Conservation (phyloP, 2,797 vertebrate genomes). For the Alosa sapidissima region DNA sequence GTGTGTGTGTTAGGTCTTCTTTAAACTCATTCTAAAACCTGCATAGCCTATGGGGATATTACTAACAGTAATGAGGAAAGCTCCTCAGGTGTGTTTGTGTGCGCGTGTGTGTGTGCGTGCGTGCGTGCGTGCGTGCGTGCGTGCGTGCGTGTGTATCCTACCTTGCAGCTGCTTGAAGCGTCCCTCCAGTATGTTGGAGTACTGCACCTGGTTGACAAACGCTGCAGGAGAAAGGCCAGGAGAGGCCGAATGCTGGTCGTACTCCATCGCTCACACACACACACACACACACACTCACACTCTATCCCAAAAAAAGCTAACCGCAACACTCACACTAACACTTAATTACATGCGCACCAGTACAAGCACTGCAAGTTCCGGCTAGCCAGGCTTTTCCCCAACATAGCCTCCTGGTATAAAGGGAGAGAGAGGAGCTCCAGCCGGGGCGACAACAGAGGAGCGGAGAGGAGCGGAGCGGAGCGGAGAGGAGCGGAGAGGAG, state of each 20-base stretch:
- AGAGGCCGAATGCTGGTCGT: slow-evolving; percentile 71
- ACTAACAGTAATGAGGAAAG: not conserved
- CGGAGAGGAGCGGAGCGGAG: too few species aligned
- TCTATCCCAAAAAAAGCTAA: slow-evolving; percentile 1
- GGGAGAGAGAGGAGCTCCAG: not conserved
- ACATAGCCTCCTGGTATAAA: not conserved
- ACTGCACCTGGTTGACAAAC: slow-evolving; percentile 88
- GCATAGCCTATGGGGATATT: not conserved
- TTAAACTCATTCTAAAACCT: not conserved
- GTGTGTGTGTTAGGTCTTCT: not conserved
- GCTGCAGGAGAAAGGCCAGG: slow-evolving; percentile 86
- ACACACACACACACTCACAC: slow-evolving; percentile 39
- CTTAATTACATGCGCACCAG: not conserved
- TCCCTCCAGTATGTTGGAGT: slow-evolving; percentile 88
- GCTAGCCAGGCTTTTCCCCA: not conserved
- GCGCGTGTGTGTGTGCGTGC: slow-evolving; percentile 22
- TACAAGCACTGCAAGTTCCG: not conserved
- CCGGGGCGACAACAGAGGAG: not conserved
- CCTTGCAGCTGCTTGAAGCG: slow-evolving; percentile 95
- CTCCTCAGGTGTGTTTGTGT: slow-evolving; percentile 17
- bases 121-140: slow-evolving; percentile 47
- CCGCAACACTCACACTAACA: not conserved
- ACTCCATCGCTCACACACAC: slow-evolving; percentile 66
- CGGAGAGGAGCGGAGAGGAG: too few species aligned
- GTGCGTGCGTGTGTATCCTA: slow-evolving; percentile 65